A percentile compares a stretch with the other conserved stretches of the same genome.
These are phyloP conservation scores for Notodromas monacha DNA, from an alignment of 2,888 invertebrate genomes.

Conservation along the genomic window DNA sequence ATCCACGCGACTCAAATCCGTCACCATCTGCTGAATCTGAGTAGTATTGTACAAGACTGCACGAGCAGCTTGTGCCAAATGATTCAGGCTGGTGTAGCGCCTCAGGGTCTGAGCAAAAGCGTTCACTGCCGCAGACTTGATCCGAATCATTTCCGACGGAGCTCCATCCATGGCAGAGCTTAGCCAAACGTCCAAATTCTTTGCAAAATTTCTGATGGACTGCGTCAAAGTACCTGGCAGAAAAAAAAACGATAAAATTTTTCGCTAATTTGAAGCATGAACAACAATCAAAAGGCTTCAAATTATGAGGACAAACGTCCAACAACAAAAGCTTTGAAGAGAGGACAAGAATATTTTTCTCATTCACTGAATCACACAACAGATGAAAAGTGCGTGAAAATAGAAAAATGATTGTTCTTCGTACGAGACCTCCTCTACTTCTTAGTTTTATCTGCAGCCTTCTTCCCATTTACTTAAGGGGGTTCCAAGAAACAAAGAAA, in stretches of 20 bases:
- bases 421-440: too few species aligned
- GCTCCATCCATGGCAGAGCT: slow-evolving; percentile 46
- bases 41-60: slow-evolving; percentile 77
- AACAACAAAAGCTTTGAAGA: slow-evolving; percentile 7
- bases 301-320: neutral
- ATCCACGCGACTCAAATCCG: slow-evolving; percentile 84
- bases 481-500: too few species aligned
- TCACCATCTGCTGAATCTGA: slow-evolving; percentile 82
- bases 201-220: slow-evolving; percentile 63
- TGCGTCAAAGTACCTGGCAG: slow-evolving; percentile 43
- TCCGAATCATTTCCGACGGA: slow-evolving; percentile 41
- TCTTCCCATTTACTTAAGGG: too few species aligned
- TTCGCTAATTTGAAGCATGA: too few species aligned
- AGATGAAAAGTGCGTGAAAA: too few species aligned
- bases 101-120: slow-evolving; percentile 76
- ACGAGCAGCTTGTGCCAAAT: slow-evolving; percentile 73
- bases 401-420: too few species aligned
- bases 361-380: too few species aligned
- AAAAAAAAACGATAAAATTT: slow-evolving; percentile 5
- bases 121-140: slow-evolving; percentile 46
- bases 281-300: slow-evolving; percentile 1
- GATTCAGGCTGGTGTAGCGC: slow-evolving; percentile 84
- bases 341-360: too few species aligned
- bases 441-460: too few species aligned
- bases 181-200: slow-evolving; percentile 63